Evolutionary conservation across 2,888 invertebrate genomes (phyloP).

Genomic region (Monoplex corrugatus): DNA sequence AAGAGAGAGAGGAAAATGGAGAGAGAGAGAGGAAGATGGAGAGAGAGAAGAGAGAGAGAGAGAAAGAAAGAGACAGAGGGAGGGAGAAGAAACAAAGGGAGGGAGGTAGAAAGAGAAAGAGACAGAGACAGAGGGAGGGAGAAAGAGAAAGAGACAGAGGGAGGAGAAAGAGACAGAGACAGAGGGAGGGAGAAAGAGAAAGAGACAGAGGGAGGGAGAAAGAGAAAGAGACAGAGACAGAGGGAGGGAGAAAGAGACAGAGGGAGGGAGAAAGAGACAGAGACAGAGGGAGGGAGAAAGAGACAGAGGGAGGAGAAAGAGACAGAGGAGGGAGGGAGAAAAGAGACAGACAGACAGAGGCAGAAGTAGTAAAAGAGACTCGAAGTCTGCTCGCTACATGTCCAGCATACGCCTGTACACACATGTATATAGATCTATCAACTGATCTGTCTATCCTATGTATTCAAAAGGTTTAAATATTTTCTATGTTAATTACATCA

Average conservation of each 20-base stretch:
- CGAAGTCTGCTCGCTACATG: too few species aligned
- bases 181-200: neutral
- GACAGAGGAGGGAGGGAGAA: too few species aligned
- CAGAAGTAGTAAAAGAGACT: too few species aligned
- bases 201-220: neutral
- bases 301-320: too few species aligned
- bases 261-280: slow-evolving; percentile 10
- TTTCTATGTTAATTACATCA: too few species aligned
- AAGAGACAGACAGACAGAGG: too few species aligned
- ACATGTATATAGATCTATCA: too few species aligned
- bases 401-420: too few species aligned
- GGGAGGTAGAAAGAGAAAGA: neutral
- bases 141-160: neutral
- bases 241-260: slow-evolving; percentile 7
- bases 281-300: slow-evolving; percentile 23
- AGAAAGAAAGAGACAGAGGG: neutral
- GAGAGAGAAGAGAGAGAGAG: neutral
- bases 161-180: neutral
- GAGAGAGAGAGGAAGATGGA: neutral
- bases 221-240: neutral
- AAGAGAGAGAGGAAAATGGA: neutral
- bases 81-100: neutral
- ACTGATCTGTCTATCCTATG: too few species aligned
- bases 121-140: neutral
- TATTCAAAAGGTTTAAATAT: too few species aligned